These are phyloP conservation scores for Anarhynchus alexandrinus DNA, from an alignment of 2,113 vertebrate genomes.

Conservation along the genomic window DNA sequence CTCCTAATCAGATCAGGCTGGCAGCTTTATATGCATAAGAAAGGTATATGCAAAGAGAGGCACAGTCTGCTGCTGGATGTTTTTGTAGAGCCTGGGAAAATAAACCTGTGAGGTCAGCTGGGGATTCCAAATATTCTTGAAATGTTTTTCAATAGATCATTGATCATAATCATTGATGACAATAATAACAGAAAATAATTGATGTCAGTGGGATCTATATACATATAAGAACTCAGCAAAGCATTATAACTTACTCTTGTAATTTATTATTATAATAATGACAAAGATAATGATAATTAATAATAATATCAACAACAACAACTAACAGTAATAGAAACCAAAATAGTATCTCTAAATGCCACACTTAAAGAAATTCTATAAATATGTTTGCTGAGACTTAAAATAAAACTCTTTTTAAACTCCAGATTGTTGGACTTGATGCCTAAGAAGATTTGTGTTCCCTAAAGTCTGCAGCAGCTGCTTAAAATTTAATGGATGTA, in stretches of 20 bases:
- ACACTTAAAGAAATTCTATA: neutral
- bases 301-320: neutral
- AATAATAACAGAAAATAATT: neutral
- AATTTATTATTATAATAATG: neutral
- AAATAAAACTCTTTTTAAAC: neutral
- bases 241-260: neutral
- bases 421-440: neutral
- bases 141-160: neutral
- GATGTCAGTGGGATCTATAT: neutral
- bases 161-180: neutral
- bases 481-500: neutral
- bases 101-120: neutral
- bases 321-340: neutral
- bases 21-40: neutral
- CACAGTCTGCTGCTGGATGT: neutral
- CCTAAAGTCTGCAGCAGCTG: neutral
- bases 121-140: neutral
- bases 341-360: neutral
- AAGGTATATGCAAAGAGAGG: neutral
- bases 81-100: neutral
- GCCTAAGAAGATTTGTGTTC: neutral
- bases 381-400: neutral
- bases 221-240: neutral
- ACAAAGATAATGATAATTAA: neutral
- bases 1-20: neutral